A percentile compares a stretch with the other conserved stretches of the same genome.
phyloP scores from a whole-genome alignment of 2,888 invertebrate species.

The Noctua comes region DNA sequence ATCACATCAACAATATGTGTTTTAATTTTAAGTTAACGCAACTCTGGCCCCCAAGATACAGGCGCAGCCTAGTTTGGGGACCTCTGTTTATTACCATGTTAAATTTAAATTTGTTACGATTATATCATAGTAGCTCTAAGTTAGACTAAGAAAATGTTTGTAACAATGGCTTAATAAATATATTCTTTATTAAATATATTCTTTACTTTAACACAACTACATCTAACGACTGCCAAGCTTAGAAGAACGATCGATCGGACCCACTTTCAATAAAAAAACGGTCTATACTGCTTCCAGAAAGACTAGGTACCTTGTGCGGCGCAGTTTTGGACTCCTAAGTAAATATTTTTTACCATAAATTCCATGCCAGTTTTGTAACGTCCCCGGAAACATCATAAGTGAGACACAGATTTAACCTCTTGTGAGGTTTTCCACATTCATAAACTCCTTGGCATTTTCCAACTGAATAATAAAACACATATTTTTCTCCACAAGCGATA shows the following conservation, averaged over 20 bases:
- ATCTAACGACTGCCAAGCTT: no score
- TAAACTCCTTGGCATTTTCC: constrained; percentile 18
- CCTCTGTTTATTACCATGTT: no score
- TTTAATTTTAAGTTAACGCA: no score
- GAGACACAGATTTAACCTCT: neutral
- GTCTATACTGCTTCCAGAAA: neutral
- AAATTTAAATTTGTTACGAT: no score
- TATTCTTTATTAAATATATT: no score
- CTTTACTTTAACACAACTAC: no score
- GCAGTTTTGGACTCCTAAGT: neutral
- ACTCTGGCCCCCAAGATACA: no score
- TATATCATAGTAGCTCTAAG: no score
- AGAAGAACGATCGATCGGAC: neutral
- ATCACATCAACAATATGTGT: no score
- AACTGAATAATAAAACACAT: constrained; percentile 17
- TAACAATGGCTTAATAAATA: no score
- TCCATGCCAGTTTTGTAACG: neutral
- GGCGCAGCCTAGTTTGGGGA: no score
- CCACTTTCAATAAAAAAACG: neutral
- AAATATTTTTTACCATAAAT: neutral
- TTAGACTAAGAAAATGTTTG: no score
- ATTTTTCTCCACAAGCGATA: constrained; percentile 21
- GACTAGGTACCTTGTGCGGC: neutral
- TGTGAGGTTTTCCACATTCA: neutral
- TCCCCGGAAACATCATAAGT: neutral